phyloP scores from a whole-genome alignment of 2,113 vertebrate species.

The Dasyurus viverrinus region DNA sequence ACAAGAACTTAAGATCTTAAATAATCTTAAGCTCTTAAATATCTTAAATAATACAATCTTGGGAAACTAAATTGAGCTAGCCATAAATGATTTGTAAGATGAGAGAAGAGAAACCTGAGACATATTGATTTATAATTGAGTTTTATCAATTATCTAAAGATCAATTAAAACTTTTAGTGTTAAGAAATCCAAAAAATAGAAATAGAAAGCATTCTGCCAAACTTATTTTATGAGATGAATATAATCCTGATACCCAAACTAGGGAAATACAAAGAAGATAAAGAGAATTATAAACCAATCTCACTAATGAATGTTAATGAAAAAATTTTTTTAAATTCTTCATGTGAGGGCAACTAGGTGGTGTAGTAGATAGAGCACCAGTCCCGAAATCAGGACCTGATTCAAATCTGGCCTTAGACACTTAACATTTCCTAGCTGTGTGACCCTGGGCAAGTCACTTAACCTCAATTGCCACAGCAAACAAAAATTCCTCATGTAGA shows the following conservation, averaged over 20 bases:
- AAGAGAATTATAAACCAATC: neutral
- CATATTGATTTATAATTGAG: neutral
- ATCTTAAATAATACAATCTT: neutral
- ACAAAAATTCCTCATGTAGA: neutral
- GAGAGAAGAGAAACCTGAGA: neutral
- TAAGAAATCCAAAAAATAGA: neutral
- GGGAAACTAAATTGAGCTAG: neutral
- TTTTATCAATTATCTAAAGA: neutral
- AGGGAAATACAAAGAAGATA: neutral
- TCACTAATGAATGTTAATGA: neutral
- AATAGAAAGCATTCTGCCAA: neutral
- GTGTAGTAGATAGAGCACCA: too few relatives aligned
- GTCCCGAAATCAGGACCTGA: too few relatives aligned
- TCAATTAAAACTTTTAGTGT: neutral
- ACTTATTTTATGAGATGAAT: neutral
- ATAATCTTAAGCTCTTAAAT: too few relatives aligned
- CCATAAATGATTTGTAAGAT: neutral
- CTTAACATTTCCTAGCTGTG: too few relatives aligned
- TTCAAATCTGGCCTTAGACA: too few relatives aligned
- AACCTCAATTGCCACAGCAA: too few relatives aligned
- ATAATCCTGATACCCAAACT: neutral
- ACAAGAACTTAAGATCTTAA: neutral
- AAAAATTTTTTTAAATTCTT: neutral
- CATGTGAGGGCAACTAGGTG: too few relatives aligned
- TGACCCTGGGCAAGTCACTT: too few relatives aligned